A percentile compares a stretch with the other conserved stretches of the same genome.
phyloP scores from a whole-genome alignment of 2,113 vertebrate genomes.

The Cyprinus carpio region DNA sequence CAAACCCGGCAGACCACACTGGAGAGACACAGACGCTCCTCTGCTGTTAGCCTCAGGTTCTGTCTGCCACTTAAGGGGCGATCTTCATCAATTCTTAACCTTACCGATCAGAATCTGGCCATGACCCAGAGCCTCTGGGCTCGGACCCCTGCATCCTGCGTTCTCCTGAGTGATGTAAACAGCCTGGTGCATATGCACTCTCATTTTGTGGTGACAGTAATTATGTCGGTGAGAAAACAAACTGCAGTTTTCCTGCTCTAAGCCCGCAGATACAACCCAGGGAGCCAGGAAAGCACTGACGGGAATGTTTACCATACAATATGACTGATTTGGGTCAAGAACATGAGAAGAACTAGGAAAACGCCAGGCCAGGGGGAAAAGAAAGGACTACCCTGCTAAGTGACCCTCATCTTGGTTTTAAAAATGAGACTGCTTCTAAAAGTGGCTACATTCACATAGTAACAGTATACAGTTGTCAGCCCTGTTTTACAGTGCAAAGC shows the following conservation, averaged over 20 bases:
- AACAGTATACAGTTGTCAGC: not conserved
- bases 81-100: slow-evolving; percentile 39
- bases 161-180: slow-evolving; percentile 33
- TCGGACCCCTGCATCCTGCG: slow-evolving; percentile 20
- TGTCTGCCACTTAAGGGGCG: slow-evolving; percentile 27
- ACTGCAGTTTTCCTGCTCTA: not conserved
- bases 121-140: slow-evolving; percentile 27
- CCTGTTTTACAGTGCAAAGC: not conserved
- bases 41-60: slow-evolving; percentile 14
- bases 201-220: slow-evolving; percentile 37
- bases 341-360: slow-evolving; percentile 35
- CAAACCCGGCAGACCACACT: slow-evolving; percentile 21
- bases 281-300: not conserved
- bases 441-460: not conserved
- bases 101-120: slow-evolving; percentile 34
- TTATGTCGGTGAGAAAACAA: slow-evolving; percentile 31
- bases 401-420: not conserved
- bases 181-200: slow-evolving; percentile 13
- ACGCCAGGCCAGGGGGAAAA: slow-evolving; percentile 23
- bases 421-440: not conserved
- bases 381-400: not conserved
- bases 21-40: slow-evolving; percentile 13
- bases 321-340: slow-evolving; percentile 49
- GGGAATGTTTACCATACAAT: slow-evolving; percentile 33
- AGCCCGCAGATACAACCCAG: slow-evolving; percentile 24